Evolutionary conservation across 1,140 invertebrate species (phyloP).

Genomic region (Coenobita brevimanus): DNA sequence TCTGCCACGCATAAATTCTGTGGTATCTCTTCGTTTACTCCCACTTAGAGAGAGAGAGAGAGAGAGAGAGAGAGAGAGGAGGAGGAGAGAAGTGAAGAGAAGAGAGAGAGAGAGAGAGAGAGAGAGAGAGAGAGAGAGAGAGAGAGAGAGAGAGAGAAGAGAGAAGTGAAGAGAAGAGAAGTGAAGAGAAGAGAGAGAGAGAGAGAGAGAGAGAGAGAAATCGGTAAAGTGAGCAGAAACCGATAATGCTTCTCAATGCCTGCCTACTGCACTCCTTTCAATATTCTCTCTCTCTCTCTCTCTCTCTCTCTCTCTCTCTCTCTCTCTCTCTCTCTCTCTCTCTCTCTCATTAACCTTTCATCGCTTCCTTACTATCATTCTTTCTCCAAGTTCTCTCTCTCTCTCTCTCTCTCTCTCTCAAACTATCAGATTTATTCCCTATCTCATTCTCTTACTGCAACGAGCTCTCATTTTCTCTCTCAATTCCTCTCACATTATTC

Average conservation of each 20-base stretch:
- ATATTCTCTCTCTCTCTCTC: neutral
- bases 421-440: neutral
- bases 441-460: too few species aligned
- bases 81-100: neutral
- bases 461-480: neutral
- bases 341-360: too few species aligned
- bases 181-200: neutral
- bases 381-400: neutral
- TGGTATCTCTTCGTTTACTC: too few species aligned
- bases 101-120: neutral
- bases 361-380: neutral
- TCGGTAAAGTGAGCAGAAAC: neutral
- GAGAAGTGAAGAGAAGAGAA: neutral
- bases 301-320: constrained; percentile 2
- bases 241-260: neutral
- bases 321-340: neutral
- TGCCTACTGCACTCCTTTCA: neutral
- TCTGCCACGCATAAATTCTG: too few species aligned
- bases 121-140: neutral
- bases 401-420: neutral
- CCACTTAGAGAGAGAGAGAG: too few species aligned
- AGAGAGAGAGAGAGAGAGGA: neutral
- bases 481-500: neutral
- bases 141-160: neutral
- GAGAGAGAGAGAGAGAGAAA: constrained; percentile 2